Evolutionary conservation across 1,140 invertebrate genomes (phyloP), one percentile per base, ranked within the genome.

Genomic region (Zaprionus davidi): DNA sequence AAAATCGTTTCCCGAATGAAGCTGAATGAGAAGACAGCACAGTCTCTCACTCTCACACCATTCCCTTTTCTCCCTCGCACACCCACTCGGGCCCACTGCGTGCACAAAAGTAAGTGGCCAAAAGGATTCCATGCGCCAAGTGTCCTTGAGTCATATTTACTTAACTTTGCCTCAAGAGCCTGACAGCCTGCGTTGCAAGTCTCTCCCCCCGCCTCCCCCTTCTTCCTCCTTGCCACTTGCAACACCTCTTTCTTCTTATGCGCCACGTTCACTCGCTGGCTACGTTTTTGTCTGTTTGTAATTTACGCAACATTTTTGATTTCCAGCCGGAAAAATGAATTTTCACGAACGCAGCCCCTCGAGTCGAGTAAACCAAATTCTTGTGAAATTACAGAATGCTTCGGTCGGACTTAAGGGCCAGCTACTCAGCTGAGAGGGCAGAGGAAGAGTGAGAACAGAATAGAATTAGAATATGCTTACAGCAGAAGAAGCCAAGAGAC

Each of bases 141-240:
- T 87, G 84, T 90, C 85, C 84, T 87, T 90, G 84, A 87, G 79
- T 90, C 81, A 88, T 90, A 87, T 87, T 87, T 87, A 87, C 84
- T 87, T 88, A 87, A 84, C 85, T 87, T 78, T 77, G 75, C 60
- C 78, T 80, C 74, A 76, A 79, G 77, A 38, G 74, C 51, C 63
- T 74, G 59, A 56, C 82, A 81, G 55, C 46, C 46, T 46, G 46
- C 20, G 46, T 12, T 51, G 17, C 46, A 24, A 51, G 12, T 24
- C 28, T 3, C 67, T 31, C 1, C 1, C n/a, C 38, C 26, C 4
- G 2, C 13, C 7, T 13, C 24, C 4, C 2, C 11, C 12, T 9
- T 26, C 13, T 6, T 3, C 7, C 17, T 13, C 12, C 11, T 5
- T n/a, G 13, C 20, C 49, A 11, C 36, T 24, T 9, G 11, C 34